Evolutionary conservation across 1,140 invertebrate genomes (phyloP).

Genomic region (Leptoteleia sp.): DNA sequence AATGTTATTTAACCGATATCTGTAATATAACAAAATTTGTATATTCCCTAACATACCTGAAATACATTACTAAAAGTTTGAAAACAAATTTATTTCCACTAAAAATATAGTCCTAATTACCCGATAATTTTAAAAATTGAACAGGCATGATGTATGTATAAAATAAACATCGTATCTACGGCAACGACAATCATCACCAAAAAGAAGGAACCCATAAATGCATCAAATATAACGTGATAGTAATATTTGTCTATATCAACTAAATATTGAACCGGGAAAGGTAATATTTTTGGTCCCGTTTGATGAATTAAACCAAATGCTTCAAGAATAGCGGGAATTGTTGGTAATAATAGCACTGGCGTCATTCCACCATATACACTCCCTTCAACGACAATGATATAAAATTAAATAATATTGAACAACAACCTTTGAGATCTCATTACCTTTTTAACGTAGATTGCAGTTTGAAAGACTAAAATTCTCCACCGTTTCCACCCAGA

Average conservation of each 20-base stretch:
- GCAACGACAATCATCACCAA: conserved; percentile 47
- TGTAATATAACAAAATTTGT: conserved; percentile 1
- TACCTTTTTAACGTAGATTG: too few species aligned
- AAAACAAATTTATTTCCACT: too few species aligned
- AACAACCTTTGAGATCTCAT: too few species aligned
- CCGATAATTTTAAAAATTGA: conserved; percentile 51
- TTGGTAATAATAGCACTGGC: conserved; percentile 42
- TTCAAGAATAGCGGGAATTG: conserved; percentile 51
- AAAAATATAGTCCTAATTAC: conserved; percentile 16
- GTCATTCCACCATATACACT: conserved; percentile 47
- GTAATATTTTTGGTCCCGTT: conserved; percentile 41
- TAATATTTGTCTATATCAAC: conserved; percentile 58
- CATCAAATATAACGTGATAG: conserved; percentile 49
- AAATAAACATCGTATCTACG: conserved; percentile 42
- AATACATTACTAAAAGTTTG: too few species aligned
- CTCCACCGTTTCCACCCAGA: too few species aligned
- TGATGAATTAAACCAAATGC: conserved; percentile 31
- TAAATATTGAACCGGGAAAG: conserved; percentile 58
- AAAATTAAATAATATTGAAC: not conserved
- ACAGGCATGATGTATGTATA: conserved; percentile 48
- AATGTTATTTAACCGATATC: conserved; percentile 18
- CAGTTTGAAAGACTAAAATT: too few species aligned
- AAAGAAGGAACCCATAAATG: conserved; percentile 32
- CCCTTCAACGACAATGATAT: conserved; percentile 23
- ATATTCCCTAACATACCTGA: too few species aligned